Evolutionary conservation across 1,140 invertebrate genomes (phyloP), one percentile per base, ranked within the genome.

Genomic region (Drosophila burlai): DNA sequence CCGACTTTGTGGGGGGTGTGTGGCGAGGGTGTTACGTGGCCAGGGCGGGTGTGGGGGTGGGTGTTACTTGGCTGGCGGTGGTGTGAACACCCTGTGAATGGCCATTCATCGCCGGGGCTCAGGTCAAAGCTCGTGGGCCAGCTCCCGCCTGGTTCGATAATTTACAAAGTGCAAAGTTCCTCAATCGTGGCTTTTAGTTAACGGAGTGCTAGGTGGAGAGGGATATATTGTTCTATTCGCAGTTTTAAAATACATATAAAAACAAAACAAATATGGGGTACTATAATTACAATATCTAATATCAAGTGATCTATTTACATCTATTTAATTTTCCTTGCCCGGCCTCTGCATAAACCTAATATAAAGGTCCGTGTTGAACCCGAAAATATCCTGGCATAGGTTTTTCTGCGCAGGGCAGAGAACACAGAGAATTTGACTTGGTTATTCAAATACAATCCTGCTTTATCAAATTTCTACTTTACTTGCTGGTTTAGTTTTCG

Each of bases 31-130:
- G 62, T n/a, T 34, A 49, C 59, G n/a, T 45, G 46, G 66, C 21
- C 18, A 13, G 36, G 18, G 6, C 52, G 11, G 43, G 66, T 47
- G 67, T 34, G 36, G 34, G 34, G 21, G 69, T 26, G 40, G 21
- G 66, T 42, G 45, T 66, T 66, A 24, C 8, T 36, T 36, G n/a
- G n/a, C 31, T 13, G 18, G 43, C 16, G 21, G 24, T 72, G 68
- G 66, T 50, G 69, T 60, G 69, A 72, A 73, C 67, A 59, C 36
- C 40, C 29, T 45, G 47, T 40, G 65, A 66, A 49, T 47, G 65
- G 45, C 65, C 43, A 49, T 68, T 68, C 45, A 66, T 34, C 16
- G 62, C n/a, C 10, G 21, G 16, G 45, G 50, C 55, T 40, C 36
- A 40, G 66, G 42, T 61, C 21, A 47, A 46, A 42, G 68, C 68